Conservation (phyloP, 2,113 vertebrate species). For the Regulus satrapa region DNA sequence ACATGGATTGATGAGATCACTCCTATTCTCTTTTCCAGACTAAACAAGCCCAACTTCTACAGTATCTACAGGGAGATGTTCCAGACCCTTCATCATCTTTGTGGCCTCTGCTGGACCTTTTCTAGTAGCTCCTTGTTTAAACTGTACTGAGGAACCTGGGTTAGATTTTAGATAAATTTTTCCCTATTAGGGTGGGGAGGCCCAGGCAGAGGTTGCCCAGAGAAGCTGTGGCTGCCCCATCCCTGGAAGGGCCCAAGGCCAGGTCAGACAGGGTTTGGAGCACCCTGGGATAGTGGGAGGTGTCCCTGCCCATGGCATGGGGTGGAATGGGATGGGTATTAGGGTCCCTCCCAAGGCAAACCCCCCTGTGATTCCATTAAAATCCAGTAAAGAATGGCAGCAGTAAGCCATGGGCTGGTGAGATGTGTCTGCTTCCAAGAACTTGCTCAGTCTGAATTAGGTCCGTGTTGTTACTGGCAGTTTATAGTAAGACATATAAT, state of each 20-base stretch:
- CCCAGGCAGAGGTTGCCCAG: not conserved
- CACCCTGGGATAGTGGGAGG: fast-evolving
- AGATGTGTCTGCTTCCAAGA: not conserved
- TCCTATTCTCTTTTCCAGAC: not conserved
- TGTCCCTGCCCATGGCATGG: not conserved
- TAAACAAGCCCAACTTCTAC: not conserved
- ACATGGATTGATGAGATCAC: not conserved
- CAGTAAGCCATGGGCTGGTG: not conserved
- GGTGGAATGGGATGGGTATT: not conserved
- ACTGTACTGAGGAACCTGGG: not conserved
- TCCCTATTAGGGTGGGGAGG: fast-evolving
- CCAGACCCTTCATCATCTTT: not conserved
- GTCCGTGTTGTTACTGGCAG: not conserved
- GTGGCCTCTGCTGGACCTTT: not conserved
- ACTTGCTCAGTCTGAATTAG: not conserved
- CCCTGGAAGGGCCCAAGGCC: not conserved
- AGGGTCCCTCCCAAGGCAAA: not conserved
- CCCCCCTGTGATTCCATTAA: not conserved
- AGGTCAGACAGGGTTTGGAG: fast-evolving
- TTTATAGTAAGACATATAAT: not conserved
- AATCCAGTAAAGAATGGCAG: not conserved
- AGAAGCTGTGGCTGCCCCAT: not conserved
- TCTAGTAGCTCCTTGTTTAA: not conserved
- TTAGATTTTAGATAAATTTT: not conserved
- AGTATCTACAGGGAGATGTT: not conserved